Percentiles rank a stretch among this genome's conserved stretches.
These are phyloP conservation scores for Cremastinae sp. DNA, from an alignment of 2,888 invertebrate species.

Conservation along the genomic window DNA sequence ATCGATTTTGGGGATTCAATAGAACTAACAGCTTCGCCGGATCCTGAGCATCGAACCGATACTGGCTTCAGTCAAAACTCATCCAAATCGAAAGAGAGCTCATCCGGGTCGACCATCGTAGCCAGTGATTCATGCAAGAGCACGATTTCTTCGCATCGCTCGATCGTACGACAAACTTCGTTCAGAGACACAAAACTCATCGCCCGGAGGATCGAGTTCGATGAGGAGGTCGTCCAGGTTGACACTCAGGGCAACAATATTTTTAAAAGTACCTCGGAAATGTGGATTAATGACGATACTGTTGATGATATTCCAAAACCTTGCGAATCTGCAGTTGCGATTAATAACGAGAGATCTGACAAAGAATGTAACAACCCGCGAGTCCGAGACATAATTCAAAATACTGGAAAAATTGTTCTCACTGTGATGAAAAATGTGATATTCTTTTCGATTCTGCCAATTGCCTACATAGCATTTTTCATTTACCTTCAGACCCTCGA, in stretches of 20 bases:
- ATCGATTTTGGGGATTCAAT: slow-evolving; percentile 5
- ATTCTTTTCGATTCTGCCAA: slow-evolving; percentile 69
- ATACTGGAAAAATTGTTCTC: slow-evolving; percentile 49
- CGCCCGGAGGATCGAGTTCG: neutral
- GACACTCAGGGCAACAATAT: neutral
- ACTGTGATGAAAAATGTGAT: slow-evolving; percentile 67
- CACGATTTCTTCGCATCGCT: slow-evolving; percentile 7
- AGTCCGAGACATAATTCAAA: slow-evolving; percentile 17
- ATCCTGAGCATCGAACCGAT: slow-evolving; percentile 22
- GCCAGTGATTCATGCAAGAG: slow-evolving; percentile 19
- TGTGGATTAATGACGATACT: slow-evolving; percentile 26
- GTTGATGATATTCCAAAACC: neutral
- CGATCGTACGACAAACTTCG: neutral
- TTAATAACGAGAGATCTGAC: neutral
- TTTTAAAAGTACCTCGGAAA: slow-evolving; percentile 34
- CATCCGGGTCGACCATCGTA: slow-evolving; percentile 20
- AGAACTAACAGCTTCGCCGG: neutral
- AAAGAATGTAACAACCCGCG: slow-evolving; percentile 4
- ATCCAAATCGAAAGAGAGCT: slow-evolving; percentile 12
- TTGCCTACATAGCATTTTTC: slow-evolving; percentile 68
- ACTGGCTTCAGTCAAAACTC: slow-evolving; percentile 8
- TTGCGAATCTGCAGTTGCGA: neutral
- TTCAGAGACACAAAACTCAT: neutral
- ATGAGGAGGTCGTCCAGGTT: slow-evolving; percentile 16
- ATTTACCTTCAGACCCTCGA: slow-evolving; percentile 63